These are phyloP conservation scores for Sorex araneus DNA, from an alignment of 2,113 vertebrate species.

Conservation along the genomic window DNA sequence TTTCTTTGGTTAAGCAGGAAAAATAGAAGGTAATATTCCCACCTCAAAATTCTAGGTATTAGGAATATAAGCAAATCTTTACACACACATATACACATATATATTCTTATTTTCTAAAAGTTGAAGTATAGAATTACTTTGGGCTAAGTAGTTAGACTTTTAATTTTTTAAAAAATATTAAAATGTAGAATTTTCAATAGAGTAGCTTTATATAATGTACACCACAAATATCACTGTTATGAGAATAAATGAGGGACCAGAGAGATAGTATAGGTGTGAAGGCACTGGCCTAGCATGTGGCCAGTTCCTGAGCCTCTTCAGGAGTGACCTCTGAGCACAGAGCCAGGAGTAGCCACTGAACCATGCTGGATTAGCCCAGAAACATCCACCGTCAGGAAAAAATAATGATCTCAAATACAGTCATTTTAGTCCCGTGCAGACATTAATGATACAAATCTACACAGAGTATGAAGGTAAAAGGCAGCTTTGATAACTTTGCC, in stretches of 20 bases:
- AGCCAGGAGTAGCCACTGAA: no score
- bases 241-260: not conserved
- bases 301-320: no score
- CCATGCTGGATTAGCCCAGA: no score
- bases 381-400: no score
- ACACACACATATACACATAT: not conserved
- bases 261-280: no score
- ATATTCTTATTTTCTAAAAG: not conserved
- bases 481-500: not conserved
- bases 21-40: not conserved
- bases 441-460: not conserved
- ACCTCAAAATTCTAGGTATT: not conserved
- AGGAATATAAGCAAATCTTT: not conserved
- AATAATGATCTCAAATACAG: not conserved
- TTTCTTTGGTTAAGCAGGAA: not conserved
- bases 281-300: no score
- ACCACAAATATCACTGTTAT: not conserved
- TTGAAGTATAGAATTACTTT: not conserved
- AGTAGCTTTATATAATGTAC: not conserved
- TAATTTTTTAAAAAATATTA: slow-evolving; percentile 11
- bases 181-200: not conserved
- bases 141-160: not conserved
- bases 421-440: not conserved
- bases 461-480: not conserved
- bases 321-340: no score